These are phyloP conservation scores for Notechis scutatus DNA, from an alignment of 2,113 vertebrate genomes.

Conservation along the genomic window DNA sequence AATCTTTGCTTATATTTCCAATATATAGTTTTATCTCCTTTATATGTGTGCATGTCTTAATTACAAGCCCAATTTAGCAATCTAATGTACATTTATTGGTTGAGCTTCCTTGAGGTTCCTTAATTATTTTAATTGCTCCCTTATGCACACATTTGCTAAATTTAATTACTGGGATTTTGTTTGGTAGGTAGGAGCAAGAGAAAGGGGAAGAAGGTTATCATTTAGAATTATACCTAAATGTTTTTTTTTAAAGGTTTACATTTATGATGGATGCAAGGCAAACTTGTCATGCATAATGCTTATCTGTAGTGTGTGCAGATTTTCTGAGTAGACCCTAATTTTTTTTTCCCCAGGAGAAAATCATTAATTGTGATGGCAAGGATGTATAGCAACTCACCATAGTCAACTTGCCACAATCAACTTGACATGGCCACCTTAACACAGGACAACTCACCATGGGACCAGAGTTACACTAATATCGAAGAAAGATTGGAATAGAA, in stretches of 20 bases:
- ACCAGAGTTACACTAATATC: background rate
- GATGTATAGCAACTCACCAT: background rate
- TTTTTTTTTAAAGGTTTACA: background rate
- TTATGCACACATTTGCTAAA: background rate
- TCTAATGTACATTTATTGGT: background rate
- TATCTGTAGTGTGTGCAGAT: background rate
- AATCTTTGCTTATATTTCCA: background rate
- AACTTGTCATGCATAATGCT: background rate
- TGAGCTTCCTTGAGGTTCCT: background rate
- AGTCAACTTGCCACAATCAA: background rate
- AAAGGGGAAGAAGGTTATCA: background rate
- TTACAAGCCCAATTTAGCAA: background rate
- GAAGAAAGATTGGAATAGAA: background rate
- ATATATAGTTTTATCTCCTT: background rate
- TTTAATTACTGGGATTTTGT: background rate
- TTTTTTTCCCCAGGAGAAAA: background rate
- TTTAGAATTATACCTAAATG: background rate
- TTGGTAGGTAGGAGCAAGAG: background rate
- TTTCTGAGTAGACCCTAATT: background rate
- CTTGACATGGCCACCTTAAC: background rate
- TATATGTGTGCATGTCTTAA: background rate
- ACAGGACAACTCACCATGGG: no score
- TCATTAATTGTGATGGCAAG: background rate
- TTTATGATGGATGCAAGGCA: background rate
- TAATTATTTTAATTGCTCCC: background rate